A percentile compares a stretch with the other conserved stretches of the same genome.
phyloP scores from a whole-genome alignment of 2,888 invertebrate genomes.

The Melieria crassipennis region DNA sequence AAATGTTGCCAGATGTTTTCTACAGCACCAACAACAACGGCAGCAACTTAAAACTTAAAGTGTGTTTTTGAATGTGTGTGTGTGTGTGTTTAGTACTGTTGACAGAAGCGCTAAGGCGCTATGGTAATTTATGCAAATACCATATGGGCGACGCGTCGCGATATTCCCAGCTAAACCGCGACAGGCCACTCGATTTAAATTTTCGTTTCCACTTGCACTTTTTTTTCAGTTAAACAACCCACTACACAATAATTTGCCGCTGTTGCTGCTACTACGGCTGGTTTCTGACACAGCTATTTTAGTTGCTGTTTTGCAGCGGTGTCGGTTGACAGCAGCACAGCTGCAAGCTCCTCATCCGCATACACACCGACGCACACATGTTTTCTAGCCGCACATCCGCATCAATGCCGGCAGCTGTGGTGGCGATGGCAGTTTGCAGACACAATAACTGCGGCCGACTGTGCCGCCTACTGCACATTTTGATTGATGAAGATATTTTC shows the following conservation, averaged over 20 bases:
- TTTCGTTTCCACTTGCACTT: background rate
- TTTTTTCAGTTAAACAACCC: too few relatives aligned
- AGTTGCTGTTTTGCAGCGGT: too few relatives aligned
- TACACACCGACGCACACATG: too few relatives aligned
- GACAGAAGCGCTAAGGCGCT: background rate
- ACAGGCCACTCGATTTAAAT: background rate
- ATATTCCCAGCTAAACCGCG: background rate
- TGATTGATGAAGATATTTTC: slow-evolving; percentile 34
- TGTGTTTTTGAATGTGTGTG: background rate
- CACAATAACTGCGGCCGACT: too few relatives aligned
- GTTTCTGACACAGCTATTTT: too few relatives aligned
- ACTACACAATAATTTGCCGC: too few relatives aligned
- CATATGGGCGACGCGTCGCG: background rate
- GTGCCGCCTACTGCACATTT: slow-evolving; percentile 7
- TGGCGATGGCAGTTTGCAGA: too few relatives aligned
- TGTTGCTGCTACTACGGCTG: too few relatives aligned
- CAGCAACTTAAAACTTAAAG: slow-evolving; percentile 4
- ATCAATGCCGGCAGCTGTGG: too few relatives aligned
- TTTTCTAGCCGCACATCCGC: too few relatives aligned
- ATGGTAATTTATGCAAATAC: background rate
- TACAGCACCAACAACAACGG: slow-evolving; percentile 13
- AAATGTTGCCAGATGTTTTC: slow-evolving; percentile 26
- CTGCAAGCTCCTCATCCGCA: too few relatives aligned
- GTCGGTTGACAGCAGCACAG: too few relatives aligned
- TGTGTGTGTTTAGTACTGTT: background rate